These are phyloP conservation scores for Stichodactyla mertensii DNA, from an alignment of 64 coral and sea anemone genomes.

Conservation along the genomic window DNA sequence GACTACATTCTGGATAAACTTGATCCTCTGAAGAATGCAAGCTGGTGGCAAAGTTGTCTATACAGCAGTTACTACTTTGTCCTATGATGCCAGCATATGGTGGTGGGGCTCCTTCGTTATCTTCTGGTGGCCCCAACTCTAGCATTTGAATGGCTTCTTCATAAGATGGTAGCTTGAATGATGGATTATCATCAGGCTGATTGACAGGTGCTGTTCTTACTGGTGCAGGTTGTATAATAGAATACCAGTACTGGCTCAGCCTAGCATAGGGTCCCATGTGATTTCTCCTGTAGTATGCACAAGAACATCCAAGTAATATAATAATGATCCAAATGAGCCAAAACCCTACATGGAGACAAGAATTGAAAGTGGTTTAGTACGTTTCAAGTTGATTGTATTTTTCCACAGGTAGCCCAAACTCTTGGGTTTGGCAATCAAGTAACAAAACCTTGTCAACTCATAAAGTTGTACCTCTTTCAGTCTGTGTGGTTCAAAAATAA, in stretches of 20 bases:
- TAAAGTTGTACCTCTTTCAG: too few relatives aligned
- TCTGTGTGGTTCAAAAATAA: too few relatives aligned
- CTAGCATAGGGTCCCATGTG: constrained; percentile 3
- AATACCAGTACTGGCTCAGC: constrained; percentile 28
- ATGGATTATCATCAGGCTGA: neutral
- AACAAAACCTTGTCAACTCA: too few relatives aligned
- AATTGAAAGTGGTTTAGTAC: too few relatives aligned
- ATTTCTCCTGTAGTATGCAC: constrained; percentile 43
- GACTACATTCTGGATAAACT: neutral
- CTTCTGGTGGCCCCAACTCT: constrained; percentile 35
- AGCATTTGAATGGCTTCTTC: constrained; percentile 48
- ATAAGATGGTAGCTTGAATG: constrained; percentile 46
- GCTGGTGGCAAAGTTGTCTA: neutral
- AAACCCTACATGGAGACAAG: constrained; percentile 24
- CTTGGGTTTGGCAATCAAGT: too few relatives aligned
- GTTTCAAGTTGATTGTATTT: too few relatives aligned
- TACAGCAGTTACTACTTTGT: neutral
- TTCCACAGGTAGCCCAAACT: too few relatives aligned
- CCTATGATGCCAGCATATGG: constrained; percentile 10
- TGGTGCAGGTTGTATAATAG: neutral
- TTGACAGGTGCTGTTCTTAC: neutral
- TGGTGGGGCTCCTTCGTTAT: constrained; percentile 39
- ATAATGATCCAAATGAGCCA: constrained; percentile 46
- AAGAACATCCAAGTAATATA: constrained; percentile 35
- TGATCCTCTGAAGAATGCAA: neutral